Base-by-base conservation (phyloP, 2,797 vertebrate species). In the Microctenopoma stevenorrisi region DNA sequence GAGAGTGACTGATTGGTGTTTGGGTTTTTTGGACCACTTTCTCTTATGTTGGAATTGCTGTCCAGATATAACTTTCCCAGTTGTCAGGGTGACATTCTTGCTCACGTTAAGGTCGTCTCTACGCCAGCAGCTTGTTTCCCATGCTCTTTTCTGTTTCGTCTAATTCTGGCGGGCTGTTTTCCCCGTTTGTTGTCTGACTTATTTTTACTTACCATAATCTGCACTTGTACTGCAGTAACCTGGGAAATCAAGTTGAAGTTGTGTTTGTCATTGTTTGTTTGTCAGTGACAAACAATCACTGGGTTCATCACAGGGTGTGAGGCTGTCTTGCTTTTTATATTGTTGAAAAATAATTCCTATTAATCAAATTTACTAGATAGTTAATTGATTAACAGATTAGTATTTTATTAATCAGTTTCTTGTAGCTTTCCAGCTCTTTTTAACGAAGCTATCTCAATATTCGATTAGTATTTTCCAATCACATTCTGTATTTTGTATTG, bases 1-100 rank as follows among this genome's bases (percentile, higher is more conserved):
- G 16, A 72, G 52, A 65, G 54, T 18, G 53, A 78, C 43, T 71
- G 49, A 74, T 50, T 63, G 72, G 72, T 74, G 68, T 83, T 80
- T 80, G 10, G 63, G 54, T 66, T 79, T 89, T 79, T 78, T 43
- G 49, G 48, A 53, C 69, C 61, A 83, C 84, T 90, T 90, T 91
- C 77, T 68, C 49, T 77, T 86, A 58, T 18, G 0, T 42, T 65
- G 50, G 47, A 55, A 51, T 25, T 79, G 48, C 43, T 60, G 50
- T 88, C 86, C 80, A 81, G 74, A 91, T 88, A 59, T 90, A 90
- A 84, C 79, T 57, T 80, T 78, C 58, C 58, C 90, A 92, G 87
- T 87, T 91, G 90, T 90, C 83, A 53, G 58, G 85, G 84, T 46
- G 77, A 83, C 85, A 85, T 87, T 91, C 78, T 81, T 78, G 46